Base-by-base conservation (phyloP, 2,888 invertebrate species). In the Cataglyphis cursor region DNA sequence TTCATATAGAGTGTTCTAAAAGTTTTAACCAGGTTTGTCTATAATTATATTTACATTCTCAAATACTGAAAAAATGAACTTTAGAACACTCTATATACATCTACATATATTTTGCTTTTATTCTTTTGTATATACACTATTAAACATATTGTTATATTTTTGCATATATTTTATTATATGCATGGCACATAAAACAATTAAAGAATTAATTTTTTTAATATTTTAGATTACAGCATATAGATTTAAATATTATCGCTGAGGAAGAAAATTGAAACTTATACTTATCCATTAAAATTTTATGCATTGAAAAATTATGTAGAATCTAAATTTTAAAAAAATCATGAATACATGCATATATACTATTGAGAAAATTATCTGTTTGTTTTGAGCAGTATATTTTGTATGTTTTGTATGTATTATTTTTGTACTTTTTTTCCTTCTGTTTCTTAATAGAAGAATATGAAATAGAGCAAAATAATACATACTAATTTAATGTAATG, bases 371-470 rank as follows among this genome's bases (percentile, higher is more conserved):
- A 12, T n/a, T 10, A 57, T 44, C 18, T 28, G 38, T n/a, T 41
- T 59, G n/a, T 73, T 38, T 12, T 28, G 38, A 41, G 3, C 21
- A 51, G n/a, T 4, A 4, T 54, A 54, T 70, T 44, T 21, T 68
- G 2, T 65, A 76, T 3, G 59, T 70, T 44, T 21, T 68, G 2
- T 65, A 76, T 3, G 59, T 64, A n/a, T 41, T 57, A 61, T 62
- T 61, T 41, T 21, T 18, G 9, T 5, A 64, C 10, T 54, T 41
- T 1, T 59, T 12, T 18, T 5, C 44, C 1, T 48, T 48, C 1
- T 15, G 4, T 48, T 48, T 41, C 41, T 41, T 10, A 18, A 54
- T 54, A 10, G 15, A 31, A 51, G 18, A 24, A 73, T 73, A 3
- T 28, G 24, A 38, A 59, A 73, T 15, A 21, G 24, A 0, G 3